Conservation (phyloP, 2,113 vertebrate genomes). For the Chaetura pelagica region DNA sequence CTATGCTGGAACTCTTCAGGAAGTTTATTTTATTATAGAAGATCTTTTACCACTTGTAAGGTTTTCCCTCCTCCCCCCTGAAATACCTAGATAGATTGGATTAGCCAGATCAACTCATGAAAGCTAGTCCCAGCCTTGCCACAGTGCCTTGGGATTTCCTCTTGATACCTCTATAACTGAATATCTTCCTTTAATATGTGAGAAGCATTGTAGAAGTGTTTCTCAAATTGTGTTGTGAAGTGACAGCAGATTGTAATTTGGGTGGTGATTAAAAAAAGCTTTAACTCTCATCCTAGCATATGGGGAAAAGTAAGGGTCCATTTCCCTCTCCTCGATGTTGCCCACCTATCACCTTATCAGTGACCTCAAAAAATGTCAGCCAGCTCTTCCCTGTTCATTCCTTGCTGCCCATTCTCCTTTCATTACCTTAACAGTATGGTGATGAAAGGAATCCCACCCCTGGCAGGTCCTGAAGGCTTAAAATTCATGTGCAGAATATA, state of each 20-base stretch:
- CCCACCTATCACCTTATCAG: rapidly evolving
- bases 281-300: not conserved
- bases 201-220: not conserved
- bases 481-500: not conserved
- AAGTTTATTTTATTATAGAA: not conserved
- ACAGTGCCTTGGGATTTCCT: not conserved
- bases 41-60: not conserved
- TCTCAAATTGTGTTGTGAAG: not conserved
- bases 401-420: not conserved
- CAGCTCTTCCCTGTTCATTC: not conserved
- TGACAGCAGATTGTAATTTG: not conserved
- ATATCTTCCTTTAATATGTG: not conserved
- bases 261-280: not conserved
- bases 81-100: not conserved
- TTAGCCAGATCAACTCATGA: not conserved
- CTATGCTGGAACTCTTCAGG: not conserved
- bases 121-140: not conserved
- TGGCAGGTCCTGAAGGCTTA: not conserved
- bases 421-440: not conserved
- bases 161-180: not conserved
- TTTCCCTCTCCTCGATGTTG: not conserved
- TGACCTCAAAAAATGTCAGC: not conserved
- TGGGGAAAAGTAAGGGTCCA: not conserved
- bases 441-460: not conserved
- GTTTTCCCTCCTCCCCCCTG: not conserved